phyloP scores from a whole-genome alignment of 2,113 vertebrate genomes.

The Naja naja region DNA sequence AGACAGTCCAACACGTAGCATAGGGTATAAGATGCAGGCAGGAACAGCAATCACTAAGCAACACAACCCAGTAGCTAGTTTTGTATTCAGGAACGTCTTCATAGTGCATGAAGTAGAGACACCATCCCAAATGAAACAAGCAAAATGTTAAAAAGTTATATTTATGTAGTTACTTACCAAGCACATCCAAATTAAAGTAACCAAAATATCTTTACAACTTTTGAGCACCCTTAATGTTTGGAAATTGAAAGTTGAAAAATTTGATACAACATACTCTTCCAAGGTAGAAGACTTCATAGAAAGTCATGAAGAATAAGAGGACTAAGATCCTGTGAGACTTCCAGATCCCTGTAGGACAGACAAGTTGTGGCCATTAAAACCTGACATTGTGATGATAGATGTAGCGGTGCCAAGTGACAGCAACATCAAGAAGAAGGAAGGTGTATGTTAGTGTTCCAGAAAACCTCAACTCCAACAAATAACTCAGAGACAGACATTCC shows the following conservation, averaged over 20 bases:
- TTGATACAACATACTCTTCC: too few relatives aligned
- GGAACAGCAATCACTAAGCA: not conserved
- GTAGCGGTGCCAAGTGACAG: not conserved
- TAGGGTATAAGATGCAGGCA: too few relatives aligned
- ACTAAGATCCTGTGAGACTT: not conserved
- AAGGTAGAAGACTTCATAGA: not conserved
- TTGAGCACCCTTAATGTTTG: too few relatives aligned
- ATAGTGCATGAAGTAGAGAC: not conserved
- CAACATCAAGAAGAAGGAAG: not conserved
- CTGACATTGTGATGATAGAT: not conserved
- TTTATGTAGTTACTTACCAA: too few relatives aligned
- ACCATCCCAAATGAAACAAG: too few relatives aligned
- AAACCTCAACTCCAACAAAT: too few relatives aligned
- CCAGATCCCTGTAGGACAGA: not conserved
- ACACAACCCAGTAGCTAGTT: not conserved
- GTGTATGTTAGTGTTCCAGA: too few relatives aligned
- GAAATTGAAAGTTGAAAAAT: too few relatives aligned
- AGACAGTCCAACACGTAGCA: not conserved
- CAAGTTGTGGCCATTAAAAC: not conserved
- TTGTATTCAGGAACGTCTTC: not conserved
- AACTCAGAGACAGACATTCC: too few relatives aligned
- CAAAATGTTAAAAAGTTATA: too few relatives aligned
- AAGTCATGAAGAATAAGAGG: not conserved
- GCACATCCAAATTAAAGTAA: too few relatives aligned
- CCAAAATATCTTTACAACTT: too few relatives aligned